These are phyloP conservation scores for Prionailurus viverrinus DNA, from an alignment of 2,113 vertebrate species.

Conservation along the genomic window DNA sequence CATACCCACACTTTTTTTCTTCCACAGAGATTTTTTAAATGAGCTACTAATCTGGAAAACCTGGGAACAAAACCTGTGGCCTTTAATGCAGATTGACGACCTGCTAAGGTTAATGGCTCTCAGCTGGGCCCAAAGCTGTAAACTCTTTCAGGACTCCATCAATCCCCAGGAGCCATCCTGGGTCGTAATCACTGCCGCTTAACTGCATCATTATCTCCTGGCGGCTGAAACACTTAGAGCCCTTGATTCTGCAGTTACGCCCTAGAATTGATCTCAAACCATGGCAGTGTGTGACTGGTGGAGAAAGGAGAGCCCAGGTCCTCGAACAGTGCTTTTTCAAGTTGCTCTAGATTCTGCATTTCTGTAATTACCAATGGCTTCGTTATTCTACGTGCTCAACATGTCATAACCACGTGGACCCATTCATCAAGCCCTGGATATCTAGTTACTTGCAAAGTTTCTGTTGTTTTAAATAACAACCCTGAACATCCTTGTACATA, in stretches of 20 bases:
- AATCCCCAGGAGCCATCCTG: not conserved
- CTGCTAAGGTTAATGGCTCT: not conserved
- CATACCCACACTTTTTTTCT: not conserved
- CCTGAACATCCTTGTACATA: not conserved
- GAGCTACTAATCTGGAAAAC: slow-evolving; percentile 26
- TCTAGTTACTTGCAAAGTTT: not conserved
- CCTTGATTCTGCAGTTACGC: not conserved
- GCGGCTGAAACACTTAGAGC: not conserved
- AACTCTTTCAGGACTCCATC: not conserved
- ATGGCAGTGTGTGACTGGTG: not conserved
- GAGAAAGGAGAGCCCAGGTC: not conserved
- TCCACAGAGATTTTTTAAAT: not conserved
- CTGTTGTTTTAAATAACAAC: slow-evolving; percentile 8
- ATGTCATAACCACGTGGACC: not conserved
- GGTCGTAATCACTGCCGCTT: not conserved
- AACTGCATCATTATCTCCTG: not conserved
- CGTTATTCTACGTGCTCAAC: not conserved
- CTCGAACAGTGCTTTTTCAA: not conserved
- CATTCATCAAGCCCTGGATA: not conserved
- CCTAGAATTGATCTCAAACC: not conserved
- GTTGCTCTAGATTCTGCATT: not conserved
- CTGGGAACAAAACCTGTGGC: not conserved
- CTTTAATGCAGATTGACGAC: not conserved
- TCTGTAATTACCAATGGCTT: not conserved
- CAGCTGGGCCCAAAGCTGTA: not conserved